Conservation (phyloP, 2,113 vertebrate species). For the Leucoraja erinaceus region DNA sequence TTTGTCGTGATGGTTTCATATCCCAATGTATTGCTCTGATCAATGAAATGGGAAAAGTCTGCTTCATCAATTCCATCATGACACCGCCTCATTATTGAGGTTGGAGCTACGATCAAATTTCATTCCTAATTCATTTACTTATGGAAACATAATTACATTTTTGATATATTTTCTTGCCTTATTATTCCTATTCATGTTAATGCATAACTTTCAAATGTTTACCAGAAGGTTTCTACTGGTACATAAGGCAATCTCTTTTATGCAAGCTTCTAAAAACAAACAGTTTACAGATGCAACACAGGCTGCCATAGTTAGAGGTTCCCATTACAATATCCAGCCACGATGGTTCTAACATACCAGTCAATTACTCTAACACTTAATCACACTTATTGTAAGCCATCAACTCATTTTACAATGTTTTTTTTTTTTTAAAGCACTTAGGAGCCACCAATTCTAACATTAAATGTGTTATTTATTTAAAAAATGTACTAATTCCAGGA, state of each 20-base stretch:
- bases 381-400: not conserved
- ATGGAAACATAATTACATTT: not conserved
- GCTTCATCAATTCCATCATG: not conserved
- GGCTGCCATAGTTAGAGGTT: not conserved
- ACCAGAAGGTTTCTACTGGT: not conserved
- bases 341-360: not conserved
- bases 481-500: not conserved
- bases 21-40: not conserved
- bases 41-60: not conserved
- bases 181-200: not conserved
- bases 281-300: not conserved
- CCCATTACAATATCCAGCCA: not conserved
- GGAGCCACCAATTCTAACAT: not conserved
- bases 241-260: not conserved
- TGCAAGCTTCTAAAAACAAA: not conserved
- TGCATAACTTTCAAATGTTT: not conserved
- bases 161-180: not conserved
- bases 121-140: not conserved
- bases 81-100: not conserved
- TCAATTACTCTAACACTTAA: not conserved
- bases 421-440: not conserved
- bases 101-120: not conserved
- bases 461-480: not conserved
- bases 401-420: not conserved
- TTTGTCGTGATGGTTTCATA: not conserved